Evolutionary conservation across 2,797 vertebrate species (phyloP).

Genomic region (Sphenodon punctatus): DNA sequence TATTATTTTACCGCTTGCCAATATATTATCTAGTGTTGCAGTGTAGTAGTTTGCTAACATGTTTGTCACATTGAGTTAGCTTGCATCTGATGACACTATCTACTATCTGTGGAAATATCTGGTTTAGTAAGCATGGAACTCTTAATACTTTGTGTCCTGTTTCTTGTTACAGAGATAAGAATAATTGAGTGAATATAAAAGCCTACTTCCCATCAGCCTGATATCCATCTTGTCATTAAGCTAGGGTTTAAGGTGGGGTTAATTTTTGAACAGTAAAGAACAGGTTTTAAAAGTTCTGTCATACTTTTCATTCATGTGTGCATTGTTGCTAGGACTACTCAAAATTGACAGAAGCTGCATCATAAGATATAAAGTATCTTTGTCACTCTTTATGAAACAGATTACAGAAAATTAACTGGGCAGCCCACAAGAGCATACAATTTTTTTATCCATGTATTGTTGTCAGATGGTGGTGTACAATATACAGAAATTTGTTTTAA

Average conservation of each 20-base stretch:
- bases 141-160: not conserved
- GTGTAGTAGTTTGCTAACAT: not conserved
- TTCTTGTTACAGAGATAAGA: not conserved
- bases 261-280: not conserved
- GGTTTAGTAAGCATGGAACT: not conserved
- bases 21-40: not conserved
- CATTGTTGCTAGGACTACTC: not conserved
- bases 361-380: not conserved
- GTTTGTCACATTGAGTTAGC: not conserved
- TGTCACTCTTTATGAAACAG: not conserved
- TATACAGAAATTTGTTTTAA: not conserved
- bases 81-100: not conserved
- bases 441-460: not conserved
- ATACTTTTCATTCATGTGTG: not conserved
- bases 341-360: not conserved
- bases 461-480: not conserved
- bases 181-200: not conserved
- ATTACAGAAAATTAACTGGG: not conserved
- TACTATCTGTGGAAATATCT: not conserved
- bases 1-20: not conserved
- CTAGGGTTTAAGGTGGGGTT: no score
- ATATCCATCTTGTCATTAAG: not conserved
- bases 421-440: not conserved
- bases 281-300: not conserved
- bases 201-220: not conserved